A percentile compares a stretch with the other conserved stretches of the same genome.
These are phyloP conservation scores for Stratiomys singularior DNA, from an alignment of 2,888 invertebrate genomes.

Conservation along the genomic window DNA sequence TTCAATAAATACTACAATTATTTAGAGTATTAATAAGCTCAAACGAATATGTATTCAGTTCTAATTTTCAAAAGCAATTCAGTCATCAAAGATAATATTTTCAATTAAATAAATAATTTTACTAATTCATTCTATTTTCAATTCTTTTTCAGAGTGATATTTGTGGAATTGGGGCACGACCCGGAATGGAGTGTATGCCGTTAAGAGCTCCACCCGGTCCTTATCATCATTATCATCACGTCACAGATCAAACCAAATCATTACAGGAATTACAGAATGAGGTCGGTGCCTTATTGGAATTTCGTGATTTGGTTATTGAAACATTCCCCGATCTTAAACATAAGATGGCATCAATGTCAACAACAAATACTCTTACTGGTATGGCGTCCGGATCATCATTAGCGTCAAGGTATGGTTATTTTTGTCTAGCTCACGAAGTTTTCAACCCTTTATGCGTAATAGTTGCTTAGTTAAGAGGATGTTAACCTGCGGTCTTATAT, in stretches of 20 bases:
- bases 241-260: slow-evolving; percentile 90
- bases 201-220: slow-evolving; percentile 77
- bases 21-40: no score
- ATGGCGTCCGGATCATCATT: slow-evolving; percentile 64
- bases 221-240: slow-evolving; percentile 83
- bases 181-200: slow-evolving; percentile 86
- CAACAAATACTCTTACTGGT: slow-evolving; percentile 65
- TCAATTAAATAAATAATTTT: no score
- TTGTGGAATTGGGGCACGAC: slow-evolving; percentile 67
- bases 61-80: no score
- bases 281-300: slow-evolving; percentile 89
- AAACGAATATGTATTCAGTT: no score
- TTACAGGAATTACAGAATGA: slow-evolving; percentile 94
- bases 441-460: no score
- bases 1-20: no score
- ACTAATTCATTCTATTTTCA: slow-evolving; percentile 29
- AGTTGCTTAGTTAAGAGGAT: no score
- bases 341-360: slow-evolving; percentile 80
- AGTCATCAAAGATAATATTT: no score
- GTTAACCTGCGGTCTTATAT: no score
- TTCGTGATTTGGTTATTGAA: slow-evolving; percentile 94
- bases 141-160: slow-evolving; percentile 54
- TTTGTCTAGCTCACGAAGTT: no score
- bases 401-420: slow-evolving; percentile 60
- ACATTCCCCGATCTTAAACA: slow-evolving; percentile 90